Percentiles rank a stretch among this genome's conserved stretches.
These are phyloP conservation scores for Hystrix cristata DNA, from an alignment of 2,113 vertebrate genomes.

Conservation along the genomic window DNA sequence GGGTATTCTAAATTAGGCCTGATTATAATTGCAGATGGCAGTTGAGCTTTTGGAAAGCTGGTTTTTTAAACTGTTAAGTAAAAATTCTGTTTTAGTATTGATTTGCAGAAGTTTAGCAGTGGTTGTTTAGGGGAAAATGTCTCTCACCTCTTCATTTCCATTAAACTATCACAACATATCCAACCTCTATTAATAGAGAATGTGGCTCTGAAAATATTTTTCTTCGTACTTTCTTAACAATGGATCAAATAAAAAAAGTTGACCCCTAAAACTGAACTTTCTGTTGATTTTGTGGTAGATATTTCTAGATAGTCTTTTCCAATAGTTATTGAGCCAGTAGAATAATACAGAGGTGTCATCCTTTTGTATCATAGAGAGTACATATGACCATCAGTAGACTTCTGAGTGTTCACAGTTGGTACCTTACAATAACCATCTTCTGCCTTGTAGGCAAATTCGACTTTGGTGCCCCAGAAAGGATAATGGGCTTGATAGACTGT, in stretches of 20 bases:
- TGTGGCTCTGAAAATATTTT: slow-evolving; percentile 53
- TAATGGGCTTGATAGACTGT: background rate
- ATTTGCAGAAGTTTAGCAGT: slow-evolving; percentile 55
- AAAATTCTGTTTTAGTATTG: slow-evolving; percentile 71
- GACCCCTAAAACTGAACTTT: background rate
- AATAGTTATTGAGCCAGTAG: background rate
- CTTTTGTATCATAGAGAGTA: background rate
- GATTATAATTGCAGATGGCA: slow-evolving; percentile 91
- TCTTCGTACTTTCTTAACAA: background rate
- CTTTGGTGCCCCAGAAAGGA: background rate
- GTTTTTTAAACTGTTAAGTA: slow-evolving; percentile 88
- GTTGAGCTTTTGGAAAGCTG: slow-evolving; percentile 85
- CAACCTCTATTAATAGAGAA: background rate
- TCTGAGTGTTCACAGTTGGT: slow-evolving; percentile 61
- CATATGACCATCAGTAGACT: slow-evolving; percentile 31
- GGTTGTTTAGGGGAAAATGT: slow-evolving; percentile 12
- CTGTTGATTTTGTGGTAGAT: slow-evolving; percentile 1
- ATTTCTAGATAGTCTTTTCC: background rate
- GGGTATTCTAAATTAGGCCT: slow-evolving; percentile 88
- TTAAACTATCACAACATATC: slow-evolving; percentile 13
- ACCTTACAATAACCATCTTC: background rate
- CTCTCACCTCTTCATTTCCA: slow-evolving; percentile 42
- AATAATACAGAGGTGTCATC: background rate
- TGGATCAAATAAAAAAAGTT: slow-evolving; percentile 37
- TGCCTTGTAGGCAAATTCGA: background rate